Evolutionary conservation across 2,888 invertebrate species (phyloP).

Genomic region (Priocnemis perturbator): DNA sequence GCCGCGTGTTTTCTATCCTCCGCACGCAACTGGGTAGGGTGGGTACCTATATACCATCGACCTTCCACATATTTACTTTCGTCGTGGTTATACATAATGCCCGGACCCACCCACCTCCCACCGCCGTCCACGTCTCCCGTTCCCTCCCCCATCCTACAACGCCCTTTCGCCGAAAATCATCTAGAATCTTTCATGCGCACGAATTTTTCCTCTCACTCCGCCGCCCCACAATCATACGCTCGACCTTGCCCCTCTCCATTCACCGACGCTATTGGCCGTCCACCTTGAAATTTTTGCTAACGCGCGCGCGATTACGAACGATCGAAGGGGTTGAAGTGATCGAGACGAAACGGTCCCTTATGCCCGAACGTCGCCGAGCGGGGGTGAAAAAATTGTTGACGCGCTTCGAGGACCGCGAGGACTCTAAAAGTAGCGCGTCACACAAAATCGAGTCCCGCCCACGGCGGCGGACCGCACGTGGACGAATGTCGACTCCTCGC

Average conservation of each 20-base stretch:
- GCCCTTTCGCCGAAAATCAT: slow-evolving; percentile 52
- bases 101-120: slow-evolving; percentile 51
- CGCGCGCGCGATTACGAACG: too few relatives aligned
- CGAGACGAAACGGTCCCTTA: too few relatives aligned
- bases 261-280: too few relatives aligned
- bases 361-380: too few relatives aligned
- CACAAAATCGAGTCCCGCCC: too few relatives aligned
- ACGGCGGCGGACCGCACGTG: too few relatives aligned
- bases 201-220: slow-evolving; percentile 42
- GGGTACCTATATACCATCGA: slow-evolving; percentile 48
- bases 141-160: slow-evolving; percentile 4
- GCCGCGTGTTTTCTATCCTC: slow-evolving; percentile 68
- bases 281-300: too few relatives aligned
- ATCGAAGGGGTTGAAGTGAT: too few relatives aligned
- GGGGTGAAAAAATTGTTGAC: too few relatives aligned
- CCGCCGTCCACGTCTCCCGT: slow-evolving; percentile 47
- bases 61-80: slow-evolving; percentile 47
- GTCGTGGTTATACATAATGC: slow-evolving; percentile 52
- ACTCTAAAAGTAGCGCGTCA: too few relatives aligned
- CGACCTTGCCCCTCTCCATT: slow-evolving; percentile 21
- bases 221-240: slow-evolving; percentile 9
- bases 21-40: slow-evolving; percentile 65
- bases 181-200: slow-evolving; percentile 56
- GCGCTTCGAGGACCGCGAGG: too few relatives aligned
- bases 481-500: not conserved